These are phyloP conservation scores for Callipepla californica DNA, from an alignment of 2,113 vertebrate genomes.

Conservation along the genomic window DNA sequence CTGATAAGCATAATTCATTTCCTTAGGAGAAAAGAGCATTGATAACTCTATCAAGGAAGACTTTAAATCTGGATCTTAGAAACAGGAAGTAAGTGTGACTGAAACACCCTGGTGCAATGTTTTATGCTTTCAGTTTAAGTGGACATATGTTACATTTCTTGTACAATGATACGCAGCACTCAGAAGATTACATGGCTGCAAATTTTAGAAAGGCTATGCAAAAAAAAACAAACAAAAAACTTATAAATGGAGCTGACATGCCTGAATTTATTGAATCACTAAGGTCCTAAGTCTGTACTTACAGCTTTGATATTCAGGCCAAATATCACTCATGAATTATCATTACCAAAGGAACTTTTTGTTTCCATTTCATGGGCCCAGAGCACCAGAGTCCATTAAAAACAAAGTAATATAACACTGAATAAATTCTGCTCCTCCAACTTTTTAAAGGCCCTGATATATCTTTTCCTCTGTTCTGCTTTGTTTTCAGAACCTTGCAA, in stretches of 20 bases:
- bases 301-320: constrained; percentile 30
- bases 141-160: constrained; percentile 65
- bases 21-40: constrained; percentile 30
- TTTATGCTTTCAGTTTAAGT: constrained; percentile 66
- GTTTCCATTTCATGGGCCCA: constrained; percentile 49
- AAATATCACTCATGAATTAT: constrained; percentile 55
- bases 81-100: constrained; percentile 51
- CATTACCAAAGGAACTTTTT: constrained; percentile 49
- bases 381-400: constrained; percentile 6
- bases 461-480: background rate
- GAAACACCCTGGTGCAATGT: constrained; percentile 18
- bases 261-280: constrained; percentile 46
- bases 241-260: constrained; percentile 1
- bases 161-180: constrained; percentile 32
- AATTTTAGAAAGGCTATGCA: constrained; percentile 44
- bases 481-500: background rate
- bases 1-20: constrained; percentile 61
- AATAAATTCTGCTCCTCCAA: background rate
- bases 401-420: background rate
- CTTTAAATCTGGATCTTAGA: constrained; percentile 61
- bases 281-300: constrained; percentile 17
- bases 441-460: constrained; percentile 3
- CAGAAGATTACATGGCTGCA: constrained; percentile 46
- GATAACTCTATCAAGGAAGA: constrained; percentile 47
- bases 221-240: background rate